A percentile compares a stretch with the other conserved stretches of the same genome.
These are phyloP conservation scores for Lordiphosa stackelbergi DNA, from an alignment of 1,140 invertebrate species.

Conservation along the genomic window DNA sequence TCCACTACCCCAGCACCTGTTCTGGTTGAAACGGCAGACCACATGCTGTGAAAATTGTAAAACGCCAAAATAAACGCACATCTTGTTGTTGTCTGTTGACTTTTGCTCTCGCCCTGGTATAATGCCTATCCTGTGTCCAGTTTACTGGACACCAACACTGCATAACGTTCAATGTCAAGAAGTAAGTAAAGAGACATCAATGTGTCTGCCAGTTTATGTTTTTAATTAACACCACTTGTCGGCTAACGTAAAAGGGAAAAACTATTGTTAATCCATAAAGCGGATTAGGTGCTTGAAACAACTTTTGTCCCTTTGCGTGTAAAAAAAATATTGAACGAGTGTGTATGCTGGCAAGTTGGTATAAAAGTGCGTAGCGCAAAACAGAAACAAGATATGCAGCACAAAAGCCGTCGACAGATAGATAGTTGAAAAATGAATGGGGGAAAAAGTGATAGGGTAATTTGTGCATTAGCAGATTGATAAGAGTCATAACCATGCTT, in stretches of 20 bases:
- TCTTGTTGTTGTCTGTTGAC: slow-evolving; percentile 4
- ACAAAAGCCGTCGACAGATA: too few species aligned
- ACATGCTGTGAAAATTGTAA: slow-evolving; percentile 15
- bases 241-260: slow-evolving; percentile 3
- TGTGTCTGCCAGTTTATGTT: slow-evolving; percentile 7
- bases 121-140: slow-evolving; percentile 54
- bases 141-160: slow-evolving; percentile 53
- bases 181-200: slow-evolving; percentile 50
- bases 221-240: slow-evolving; percentile 8
- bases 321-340: slow-evolving; percentile 4
- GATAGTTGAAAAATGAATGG: too few species aligned
- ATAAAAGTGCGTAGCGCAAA: too few species aligned
- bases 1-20: not conserved
- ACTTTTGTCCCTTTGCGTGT: not conserved
- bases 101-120: slow-evolving; percentile 24
- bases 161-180: slow-evolving; percentile 68
- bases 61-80: slow-evolving; percentile 25
- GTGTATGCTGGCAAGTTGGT: not conserved
- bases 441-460: too few species aligned
- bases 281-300: slow-evolving; percentile 27
- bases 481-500: too few species aligned
- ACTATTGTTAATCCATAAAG: slow-evolving; percentile 9
- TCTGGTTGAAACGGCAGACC: not conserved
- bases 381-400: not conserved
- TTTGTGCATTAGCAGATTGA: too few species aligned